phyloP scores from a whole-genome alignment of 1,140 invertebrate species.

The Lucilia sericata region DNA sequence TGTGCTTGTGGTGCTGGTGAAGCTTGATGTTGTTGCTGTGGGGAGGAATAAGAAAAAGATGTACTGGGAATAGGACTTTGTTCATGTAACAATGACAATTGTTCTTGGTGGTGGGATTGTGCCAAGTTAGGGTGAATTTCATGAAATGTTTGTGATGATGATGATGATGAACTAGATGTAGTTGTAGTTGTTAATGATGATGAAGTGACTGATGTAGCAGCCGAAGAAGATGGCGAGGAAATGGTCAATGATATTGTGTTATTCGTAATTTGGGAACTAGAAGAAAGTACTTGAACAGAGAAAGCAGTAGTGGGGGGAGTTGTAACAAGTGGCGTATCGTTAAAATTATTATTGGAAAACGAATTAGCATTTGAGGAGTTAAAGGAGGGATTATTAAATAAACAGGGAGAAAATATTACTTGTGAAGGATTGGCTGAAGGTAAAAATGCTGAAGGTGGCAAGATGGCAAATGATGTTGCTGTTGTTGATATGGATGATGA shows the following conservation, averaged over 20 bases:
- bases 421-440: slow-evolving; percentile 17
- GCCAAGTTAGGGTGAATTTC: slow-evolving; percentile 28
- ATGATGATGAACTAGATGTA: slow-evolving; percentile 18
- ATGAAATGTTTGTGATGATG: slow-evolving; percentile 49
- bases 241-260: background rate
- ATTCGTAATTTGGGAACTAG: background rate
- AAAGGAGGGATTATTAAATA: background rate
- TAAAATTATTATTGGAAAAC: background rate
- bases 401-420: slow-evolving; percentile 3
- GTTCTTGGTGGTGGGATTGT: background rate
- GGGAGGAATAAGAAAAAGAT: slow-evolving; percentile 42
- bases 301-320: background rate
- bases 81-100: slow-evolving; percentile 9
- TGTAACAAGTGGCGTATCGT: background rate
- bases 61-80: slow-evolving; percentile 33
- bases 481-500: slow-evolving; percentile 43
- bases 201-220: background rate
- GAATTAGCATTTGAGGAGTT: background rate
- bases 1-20: slow-evolving; percentile 42
- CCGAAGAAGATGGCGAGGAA: slow-evolving; percentile 3
- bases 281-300: background rate
- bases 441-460: background rate
- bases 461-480: background rate
- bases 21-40: slow-evolving; percentile 47
- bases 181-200: background rate